phyloP scores from a whole-genome alignment of 2,797 vertebrate genomes.

The Otolemur crassicaudatus region DNA sequence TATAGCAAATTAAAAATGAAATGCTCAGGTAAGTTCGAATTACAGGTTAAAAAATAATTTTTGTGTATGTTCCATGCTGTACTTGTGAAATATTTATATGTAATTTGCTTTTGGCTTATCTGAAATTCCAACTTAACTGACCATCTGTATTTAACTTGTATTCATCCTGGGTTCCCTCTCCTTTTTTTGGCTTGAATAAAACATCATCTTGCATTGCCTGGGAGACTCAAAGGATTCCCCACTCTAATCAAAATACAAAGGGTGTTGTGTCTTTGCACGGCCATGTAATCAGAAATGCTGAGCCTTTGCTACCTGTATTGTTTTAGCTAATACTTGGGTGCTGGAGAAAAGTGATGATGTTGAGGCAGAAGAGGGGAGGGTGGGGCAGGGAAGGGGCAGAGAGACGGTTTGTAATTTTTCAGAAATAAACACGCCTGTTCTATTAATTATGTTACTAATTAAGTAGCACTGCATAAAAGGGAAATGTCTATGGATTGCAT shows the following conservation, averaged over 20 bases:
- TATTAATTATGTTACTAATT: background rate
- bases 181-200: background rate
- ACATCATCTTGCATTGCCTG: background rate
- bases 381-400: background rate
- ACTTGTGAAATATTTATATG: background rate
- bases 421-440: background rate
- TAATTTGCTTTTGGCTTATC: background rate
- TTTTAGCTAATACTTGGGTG: rapidly evolving
- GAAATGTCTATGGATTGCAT: background rate
- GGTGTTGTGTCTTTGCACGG: background rate
- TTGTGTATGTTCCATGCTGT: background rate
- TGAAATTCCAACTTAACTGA: constrained; percentile 13
- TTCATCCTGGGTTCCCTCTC: background rate
- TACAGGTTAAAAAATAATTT: background rate
- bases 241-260: background rate
- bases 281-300: rapidly evolving
- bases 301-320: background rate
- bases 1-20: background rate
- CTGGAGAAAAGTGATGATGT: background rate
- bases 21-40: background rate
- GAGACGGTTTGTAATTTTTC: background rate
- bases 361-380: rapidly evolving
- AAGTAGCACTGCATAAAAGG: background rate
- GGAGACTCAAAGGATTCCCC: background rate
- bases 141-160: background rate